phyloP scores from a whole-genome alignment of 2,888 invertebrate genomes.

The Acronicta psi region DNA sequence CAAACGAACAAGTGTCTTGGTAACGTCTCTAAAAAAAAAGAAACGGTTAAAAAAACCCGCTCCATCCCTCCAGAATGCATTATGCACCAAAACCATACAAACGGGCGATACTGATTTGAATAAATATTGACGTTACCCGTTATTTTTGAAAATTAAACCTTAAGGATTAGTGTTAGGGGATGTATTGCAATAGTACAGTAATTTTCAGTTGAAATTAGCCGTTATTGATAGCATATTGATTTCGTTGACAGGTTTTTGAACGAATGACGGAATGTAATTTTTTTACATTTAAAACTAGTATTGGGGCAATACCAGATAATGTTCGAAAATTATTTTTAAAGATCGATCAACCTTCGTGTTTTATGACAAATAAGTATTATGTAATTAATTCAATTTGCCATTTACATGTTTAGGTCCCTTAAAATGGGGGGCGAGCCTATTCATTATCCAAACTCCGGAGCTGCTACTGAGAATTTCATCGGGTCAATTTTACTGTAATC shows the following conservation, averaged over 20 bases:
- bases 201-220: conserved; percentile 43
- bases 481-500: too few species aligned
- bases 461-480: too few species aligned
- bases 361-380: too few species aligned
- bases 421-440: too few species aligned
- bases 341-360: too few species aligned
- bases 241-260: conserved; percentile 28
- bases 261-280: conserved; percentile 9
- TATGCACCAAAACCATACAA: conserved; percentile 42
- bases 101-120: conserved; percentile 39
- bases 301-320: conserved; percentile 1
- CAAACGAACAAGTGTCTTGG: conserved; percentile 45
- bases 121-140: conserved; percentile 33
- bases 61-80: conserved; percentile 41
- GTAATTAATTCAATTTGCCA: too few species aligned
- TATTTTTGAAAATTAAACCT: conserved; percentile 18
- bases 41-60: conserved; percentile 53
- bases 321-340: too few species aligned
- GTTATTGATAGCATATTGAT: conserved; percentile 42
- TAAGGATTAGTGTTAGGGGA: conserved; percentile 22
- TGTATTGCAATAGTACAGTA: conserved; percentile 19
- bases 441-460: too few species aligned
- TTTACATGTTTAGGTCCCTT: too few species aligned
- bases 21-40: conserved; percentile 38
- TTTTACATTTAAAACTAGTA: conserved; percentile 7